phyloP scores from a whole-genome alignment of 2,113 vertebrate species.

The Nicator chloris region DNA sequence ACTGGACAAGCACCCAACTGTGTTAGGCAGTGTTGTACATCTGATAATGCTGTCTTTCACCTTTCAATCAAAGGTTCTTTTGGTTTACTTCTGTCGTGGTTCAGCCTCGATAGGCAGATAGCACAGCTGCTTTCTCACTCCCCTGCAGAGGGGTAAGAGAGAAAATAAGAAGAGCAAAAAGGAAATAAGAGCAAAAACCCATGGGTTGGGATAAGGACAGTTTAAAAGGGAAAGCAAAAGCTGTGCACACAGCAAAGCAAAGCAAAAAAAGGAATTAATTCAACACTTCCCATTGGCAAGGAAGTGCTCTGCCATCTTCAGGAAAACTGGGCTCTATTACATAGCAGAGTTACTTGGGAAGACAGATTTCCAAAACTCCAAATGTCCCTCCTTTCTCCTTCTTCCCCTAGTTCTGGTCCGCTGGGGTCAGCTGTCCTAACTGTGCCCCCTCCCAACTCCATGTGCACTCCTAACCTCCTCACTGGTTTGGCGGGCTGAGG shows the following conservation, averaged over 20 bases:
- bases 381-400: not conserved
- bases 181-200: accelerated
- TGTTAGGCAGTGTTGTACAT: not conserved
- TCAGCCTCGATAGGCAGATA: not conserved
- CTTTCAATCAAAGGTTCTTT: not conserved
- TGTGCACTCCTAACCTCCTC: not conserved
- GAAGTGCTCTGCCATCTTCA: not conserved
- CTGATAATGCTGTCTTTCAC: not conserved
- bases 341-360: not conserved
- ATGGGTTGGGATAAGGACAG: not conserved
- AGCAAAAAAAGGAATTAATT: not conserved
- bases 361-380: not conserved
- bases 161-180: not conserved
- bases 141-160: not conserved
- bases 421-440: not conserved
- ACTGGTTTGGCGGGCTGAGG: not conserved
- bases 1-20: not conserved
- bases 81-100: not conserved
- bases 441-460: not conserved
- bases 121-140: not conserved
- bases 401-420: not conserved
- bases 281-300: not conserved
- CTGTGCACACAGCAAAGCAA: not conserved
- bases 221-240: not conserved
- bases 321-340: not conserved